Conservation (phyloP, 2,888 invertebrate species). For the Standfussiana lucernea region DNA sequence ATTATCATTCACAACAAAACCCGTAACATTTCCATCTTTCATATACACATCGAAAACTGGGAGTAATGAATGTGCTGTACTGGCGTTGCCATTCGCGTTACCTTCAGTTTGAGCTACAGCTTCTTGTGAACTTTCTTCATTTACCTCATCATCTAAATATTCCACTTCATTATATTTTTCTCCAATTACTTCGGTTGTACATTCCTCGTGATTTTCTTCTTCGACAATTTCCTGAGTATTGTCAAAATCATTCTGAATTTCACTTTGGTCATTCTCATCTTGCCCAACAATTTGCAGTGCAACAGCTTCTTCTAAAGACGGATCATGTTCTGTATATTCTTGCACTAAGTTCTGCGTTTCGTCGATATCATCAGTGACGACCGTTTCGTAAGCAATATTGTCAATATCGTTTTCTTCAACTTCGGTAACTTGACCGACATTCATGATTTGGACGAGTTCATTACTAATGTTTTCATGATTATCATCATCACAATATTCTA, state of each 20-base stretch:
- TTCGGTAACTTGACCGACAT: slow-evolving; percentile 26
- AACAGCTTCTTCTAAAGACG: slow-evolving; percentile 25
- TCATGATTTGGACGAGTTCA: slow-evolving; percentile 43
- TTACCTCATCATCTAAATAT: slow-evolving; percentile 40
- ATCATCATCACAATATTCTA: slow-evolving; percentile 56
- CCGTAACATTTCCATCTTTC: slow-evolving; percentile 75
- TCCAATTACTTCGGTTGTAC: slow-evolving; percentile 36
- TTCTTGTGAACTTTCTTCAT: slow-evolving; percentile 58
- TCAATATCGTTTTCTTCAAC: slow-evolving; percentile 48
- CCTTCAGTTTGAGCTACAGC: slow-evolving; percentile 64
- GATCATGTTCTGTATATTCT: slow-evolving; percentile 47
- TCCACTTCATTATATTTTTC: slow-evolving; percentile 43
- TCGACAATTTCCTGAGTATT: slow-evolving; percentile 41
- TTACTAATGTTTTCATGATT: slow-evolving; percentile 41
- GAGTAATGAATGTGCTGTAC: slow-evolving; percentile 65
- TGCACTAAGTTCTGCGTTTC: slow-evolving; percentile 35
- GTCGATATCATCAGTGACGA: slow-evolving; percentile 54
- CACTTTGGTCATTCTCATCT: slow-evolving; percentile 27
- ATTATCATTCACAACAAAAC: slow-evolving; percentile 70
- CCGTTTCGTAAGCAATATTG: slow-evolving; percentile 65
- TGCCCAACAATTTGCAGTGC: slow-evolving; percentile 32
- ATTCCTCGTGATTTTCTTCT: slow-evolving; percentile 53
- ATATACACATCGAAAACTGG: slow-evolving; percentile 75
- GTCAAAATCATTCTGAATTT: slow-evolving; percentile 28
- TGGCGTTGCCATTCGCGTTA: slow-evolving; percentile 40